Evolutionary conservation across 2,797 vertebrate species (phyloP), one percentile per base, ranked within the genome.

Genomic region (Gymnothorax reevesii): DNA sequence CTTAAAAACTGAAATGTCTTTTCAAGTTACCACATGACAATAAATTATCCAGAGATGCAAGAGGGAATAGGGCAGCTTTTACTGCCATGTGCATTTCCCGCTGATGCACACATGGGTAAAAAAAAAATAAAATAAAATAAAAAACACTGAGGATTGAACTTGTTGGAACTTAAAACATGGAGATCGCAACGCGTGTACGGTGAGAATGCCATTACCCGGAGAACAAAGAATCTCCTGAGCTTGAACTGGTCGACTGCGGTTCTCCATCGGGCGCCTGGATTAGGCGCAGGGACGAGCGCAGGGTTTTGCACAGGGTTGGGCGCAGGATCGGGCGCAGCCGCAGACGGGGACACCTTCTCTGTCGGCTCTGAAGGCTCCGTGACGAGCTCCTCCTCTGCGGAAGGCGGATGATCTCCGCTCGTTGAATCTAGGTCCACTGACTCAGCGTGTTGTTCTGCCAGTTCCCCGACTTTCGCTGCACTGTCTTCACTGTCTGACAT

Each of bases 1-100:
- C 27, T 66, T 64, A n/a, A 83, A 83, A 62, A 69, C 80, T 77
- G 33, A 86, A 64, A 55, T 57, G 66, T 84, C 33, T n/a, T 13
- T n/a, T 59, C 33, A n/a, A 77, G 66, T 86, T 69, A 83, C 62
- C 82, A 77, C 17, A 13, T 25, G 22, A 20, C 64, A 60, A 83
- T 82, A 83, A 83, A 71, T 84, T 66, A 71, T 22, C 15, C 57
- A 7, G 3, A 60, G 54, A 15, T 83, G 57, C 57, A 20, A 83
- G 57, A 62, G 13, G 33, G 33, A 22, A 62, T 17, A 62, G 22
- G 49, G n/a, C n/a, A 7, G 10, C 55, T 80, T 55, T 77, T 17
- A 49, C 15, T n/a, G 55, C 77, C 15, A n/a, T 17, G 49, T 20
- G 12, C 52, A 80, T 9, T 80, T 54, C 77, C n/a, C n/a, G 20